Percentiles rank a stretch among this genome's conserved stretches.
phyloP scores from a whole-genome alignment of 2,113 vertebrate species.

The Dolichotis patagonum region DNA sequence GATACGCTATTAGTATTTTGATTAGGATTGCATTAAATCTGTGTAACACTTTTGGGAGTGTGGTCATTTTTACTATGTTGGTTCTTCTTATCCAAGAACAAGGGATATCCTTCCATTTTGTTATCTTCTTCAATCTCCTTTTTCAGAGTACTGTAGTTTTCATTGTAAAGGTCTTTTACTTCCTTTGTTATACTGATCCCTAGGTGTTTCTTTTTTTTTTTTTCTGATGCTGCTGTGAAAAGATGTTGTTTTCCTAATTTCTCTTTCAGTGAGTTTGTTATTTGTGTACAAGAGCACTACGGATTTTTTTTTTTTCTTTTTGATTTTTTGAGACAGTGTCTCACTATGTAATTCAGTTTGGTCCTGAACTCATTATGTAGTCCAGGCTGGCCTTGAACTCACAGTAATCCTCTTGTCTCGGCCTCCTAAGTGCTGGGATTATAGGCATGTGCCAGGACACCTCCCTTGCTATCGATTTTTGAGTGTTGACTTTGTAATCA shows the following conservation, averaged over 20 bases:
- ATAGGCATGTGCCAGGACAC: too few relatives aligned
- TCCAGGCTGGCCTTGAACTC: too few relatives aligned
- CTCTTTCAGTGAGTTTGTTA: background rate
- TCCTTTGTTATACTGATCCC: background rate
- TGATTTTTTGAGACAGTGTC: too few relatives aligned
- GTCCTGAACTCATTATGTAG: too few relatives aligned
- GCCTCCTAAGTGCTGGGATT: too few relatives aligned
- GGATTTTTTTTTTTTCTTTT: background rate
- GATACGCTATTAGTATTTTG: background rate
- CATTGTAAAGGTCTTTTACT: background rate
- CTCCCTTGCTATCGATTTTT: too few relatives aligned
- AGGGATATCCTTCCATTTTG: background rate
- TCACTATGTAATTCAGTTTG: too few relatives aligned
- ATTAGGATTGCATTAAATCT: background rate
- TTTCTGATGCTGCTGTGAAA: background rate
- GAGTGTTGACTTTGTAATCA: too few relatives aligned
- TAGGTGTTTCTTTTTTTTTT: background rate
- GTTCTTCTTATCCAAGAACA: background rate
- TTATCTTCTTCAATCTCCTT: background rate
- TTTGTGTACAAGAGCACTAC: background rate
- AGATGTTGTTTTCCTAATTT: background rate
- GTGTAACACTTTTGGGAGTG: background rate
- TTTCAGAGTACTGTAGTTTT: background rate
- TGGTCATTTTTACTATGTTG: background rate
- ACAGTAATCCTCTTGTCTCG: too few relatives aligned